Base-by-base conservation (phyloP, 2,888 invertebrate species). In the Heliothis peltigera region DNA sequence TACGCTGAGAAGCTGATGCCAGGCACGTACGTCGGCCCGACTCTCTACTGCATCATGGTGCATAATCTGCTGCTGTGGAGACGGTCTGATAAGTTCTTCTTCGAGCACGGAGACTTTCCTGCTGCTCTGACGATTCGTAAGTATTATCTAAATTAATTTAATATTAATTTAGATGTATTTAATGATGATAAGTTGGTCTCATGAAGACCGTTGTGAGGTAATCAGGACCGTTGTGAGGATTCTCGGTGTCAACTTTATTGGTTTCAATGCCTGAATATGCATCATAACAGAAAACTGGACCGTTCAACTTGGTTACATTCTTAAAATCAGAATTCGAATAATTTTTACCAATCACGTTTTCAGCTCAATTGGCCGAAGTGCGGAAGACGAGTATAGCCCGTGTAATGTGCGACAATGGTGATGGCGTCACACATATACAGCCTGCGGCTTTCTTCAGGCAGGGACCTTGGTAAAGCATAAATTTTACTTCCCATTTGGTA, bases 331-430 rank as follows among this genome's bases (percentile, higher is more conserved):
- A 6, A 3, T 25, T 25, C n/a, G 8, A 8, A 25, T 5, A 48
- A 15, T 48, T 4, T 22, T 6, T 2, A 15, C 3, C 21, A 2
- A 1, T 25, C 12, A 12, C 12, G 12, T 12, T 64, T 70, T 10
- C 66, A 85, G 85, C 66, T 18, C 86, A 85, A 72, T 64, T 85
- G 0, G 64, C 76, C 47, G 96, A 97, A 90, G 95, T 98, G 72
- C 95, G 97, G 1, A 97, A 97, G 85, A 90, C 96, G 0, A 97
- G 96, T 70, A 95, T 97, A 77, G 96, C 97, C 0, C 95, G 97
- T 70, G 85, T 97, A 49, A 87, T 97, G 70, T 98, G 98, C 83
- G 97, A 98, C 83, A 97, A 97, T 84, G 96, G 96, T 4, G 96
- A 97, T 81, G 87, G 95, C 56, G 95, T 97, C 55, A 85, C 89